A percentile compares a stretch with the other conserved stretches of the same genome.
phyloP scores from a whole-genome alignment of 2,888 invertebrate species.

The Agrochola litura region DNA sequence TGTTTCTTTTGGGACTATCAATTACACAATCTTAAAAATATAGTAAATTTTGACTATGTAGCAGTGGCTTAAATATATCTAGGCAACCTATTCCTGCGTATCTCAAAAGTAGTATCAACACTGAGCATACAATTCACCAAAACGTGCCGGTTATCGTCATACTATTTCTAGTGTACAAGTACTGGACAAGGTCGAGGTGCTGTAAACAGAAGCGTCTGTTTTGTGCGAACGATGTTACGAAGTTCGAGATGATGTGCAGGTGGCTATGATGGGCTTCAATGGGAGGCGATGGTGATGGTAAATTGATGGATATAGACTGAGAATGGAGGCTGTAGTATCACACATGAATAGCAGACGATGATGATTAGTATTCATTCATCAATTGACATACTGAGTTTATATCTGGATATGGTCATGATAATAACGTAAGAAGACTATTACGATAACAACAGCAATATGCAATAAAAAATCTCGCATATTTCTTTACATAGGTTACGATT shows the following conservation, averaged over 20 bases:
- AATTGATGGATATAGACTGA: conserved; percentile 1
- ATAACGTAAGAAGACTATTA: not conserved
- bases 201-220: conserved; percentile 64
- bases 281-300: conserved; percentile 3
- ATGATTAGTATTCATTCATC: not conserved
- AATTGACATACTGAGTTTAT: not conserved
- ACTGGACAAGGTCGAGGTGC: conserved; percentile 60
- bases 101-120: not conserved
- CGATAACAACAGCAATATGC: too few species aligned
- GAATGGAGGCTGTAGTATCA: not conserved
- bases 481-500: not conserved
- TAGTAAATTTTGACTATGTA: not conserved
- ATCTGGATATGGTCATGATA: not conserved
- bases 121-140: conserved; percentile 23
- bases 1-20: not conserved
- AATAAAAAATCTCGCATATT: not conserved
- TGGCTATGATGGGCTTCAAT: conserved; percentile 32
- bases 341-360: not conserved
- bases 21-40: not conserved
- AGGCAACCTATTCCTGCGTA: not conserved
- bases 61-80: not conserved
- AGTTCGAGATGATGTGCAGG: conserved; percentile 28
- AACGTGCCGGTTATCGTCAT: conserved; percentile 42
- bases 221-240: conserved; percentile 41
- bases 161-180: conserved; percentile 63